Conservation (phyloP, 53 echinoderm and acorn worm genomes). For the Echinarachnius parma region DNA sequence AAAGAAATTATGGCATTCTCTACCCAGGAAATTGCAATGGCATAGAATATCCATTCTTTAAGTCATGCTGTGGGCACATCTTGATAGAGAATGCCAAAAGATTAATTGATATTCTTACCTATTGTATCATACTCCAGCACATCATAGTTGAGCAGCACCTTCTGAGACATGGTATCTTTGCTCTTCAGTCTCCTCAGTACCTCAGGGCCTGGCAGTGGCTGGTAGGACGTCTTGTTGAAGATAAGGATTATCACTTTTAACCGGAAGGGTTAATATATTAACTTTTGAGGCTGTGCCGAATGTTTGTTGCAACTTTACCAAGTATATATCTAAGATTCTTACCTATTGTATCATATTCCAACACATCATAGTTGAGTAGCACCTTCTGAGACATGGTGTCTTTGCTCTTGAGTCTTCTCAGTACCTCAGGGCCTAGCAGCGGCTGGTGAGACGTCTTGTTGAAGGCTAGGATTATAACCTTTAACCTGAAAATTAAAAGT, state of each 20-base stretch:
- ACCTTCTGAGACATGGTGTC: conserved; percentile 50
- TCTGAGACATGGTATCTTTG: conserved; percentile 56
- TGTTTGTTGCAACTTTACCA: too few species aligned
- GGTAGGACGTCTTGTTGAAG: conserved; percentile 53
- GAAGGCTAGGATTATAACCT: conserved; percentile 6
- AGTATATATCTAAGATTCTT: too few species aligned
- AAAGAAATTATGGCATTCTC: background rate
- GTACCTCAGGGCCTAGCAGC: conserved; percentile 58
- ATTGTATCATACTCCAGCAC: conserved; percentile 77
- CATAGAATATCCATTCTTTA: too few species aligned
- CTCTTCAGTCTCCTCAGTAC: conserved; percentile 67
- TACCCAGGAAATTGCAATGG: too few species aligned
- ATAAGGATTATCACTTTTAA: conserved; percentile 66
- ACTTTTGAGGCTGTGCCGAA: too few species aligned
- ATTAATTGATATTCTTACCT: too few species aligned
- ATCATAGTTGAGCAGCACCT: conserved; percentile 56
- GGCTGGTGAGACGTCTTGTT: conserved; percentile 57
- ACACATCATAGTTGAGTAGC: conserved; percentile 62
- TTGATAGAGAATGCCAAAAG: too few species aligned
- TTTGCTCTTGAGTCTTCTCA: conserved; percentile 67
- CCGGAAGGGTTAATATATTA: conserved; percentile 37
- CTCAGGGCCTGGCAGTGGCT: conserved; percentile 54
- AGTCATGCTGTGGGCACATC: too few species aligned
- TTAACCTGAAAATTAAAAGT: conserved; percentile 14
- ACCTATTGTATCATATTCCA: conserved; percentile 84